Evolutionary conservation across 2,113 vertebrate species (phyloP).

Genomic region (Rattus rattus): DNA sequence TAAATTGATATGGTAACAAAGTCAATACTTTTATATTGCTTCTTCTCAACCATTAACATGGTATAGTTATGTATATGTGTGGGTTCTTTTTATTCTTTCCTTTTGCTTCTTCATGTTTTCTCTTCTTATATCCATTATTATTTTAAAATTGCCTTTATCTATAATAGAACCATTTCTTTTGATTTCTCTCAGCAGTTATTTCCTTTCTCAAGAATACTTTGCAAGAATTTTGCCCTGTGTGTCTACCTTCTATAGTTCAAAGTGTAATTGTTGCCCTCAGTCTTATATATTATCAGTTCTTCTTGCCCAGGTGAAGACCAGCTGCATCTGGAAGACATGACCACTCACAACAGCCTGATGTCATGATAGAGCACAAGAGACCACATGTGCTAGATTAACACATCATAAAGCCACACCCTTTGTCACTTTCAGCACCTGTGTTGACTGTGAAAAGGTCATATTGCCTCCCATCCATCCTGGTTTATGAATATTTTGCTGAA

Average conservation of each 20-base stretch:
- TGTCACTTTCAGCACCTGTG: conserved; percentile 9
- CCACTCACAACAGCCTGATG: neutral
- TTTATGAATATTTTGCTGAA: neutral
- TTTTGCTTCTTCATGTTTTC: neutral
- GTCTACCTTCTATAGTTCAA: neutral
- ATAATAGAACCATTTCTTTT: neutral
- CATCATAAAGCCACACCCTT: neutral
- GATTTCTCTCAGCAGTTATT: neutral
- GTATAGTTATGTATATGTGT: neutral
- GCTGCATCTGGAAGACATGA: neutral
- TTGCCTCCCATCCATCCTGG: neutral
- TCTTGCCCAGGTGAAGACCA: neutral
- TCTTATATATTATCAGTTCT: neutral
- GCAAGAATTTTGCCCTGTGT: neutral
- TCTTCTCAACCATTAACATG: neutral
- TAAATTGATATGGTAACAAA: neutral
- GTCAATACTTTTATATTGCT: neutral
- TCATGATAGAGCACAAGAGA: neutral
- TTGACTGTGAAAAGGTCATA: neutral
- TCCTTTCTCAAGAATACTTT: neutral
- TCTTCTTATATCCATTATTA: neutral
- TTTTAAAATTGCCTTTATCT: neutral
- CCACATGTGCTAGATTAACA: neutral
- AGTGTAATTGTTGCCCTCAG: neutral
- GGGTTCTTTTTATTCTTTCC: neutral